Conservation (phyloP, 1,140 invertebrate genomes). For the Camponotus pennsylvanicus region DNA sequence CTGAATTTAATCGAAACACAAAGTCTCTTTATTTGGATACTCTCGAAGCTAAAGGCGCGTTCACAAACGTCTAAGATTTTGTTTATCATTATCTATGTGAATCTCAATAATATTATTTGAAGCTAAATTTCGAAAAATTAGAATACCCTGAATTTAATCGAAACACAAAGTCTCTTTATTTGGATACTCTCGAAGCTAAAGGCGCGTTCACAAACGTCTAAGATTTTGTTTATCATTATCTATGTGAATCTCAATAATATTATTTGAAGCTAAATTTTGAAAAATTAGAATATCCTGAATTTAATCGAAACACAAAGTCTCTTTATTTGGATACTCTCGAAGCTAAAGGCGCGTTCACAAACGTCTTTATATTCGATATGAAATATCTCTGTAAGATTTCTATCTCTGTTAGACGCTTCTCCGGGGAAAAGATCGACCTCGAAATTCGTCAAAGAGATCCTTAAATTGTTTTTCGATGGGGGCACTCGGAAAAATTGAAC, state of each 20-base stretch:
- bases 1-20: background rate
- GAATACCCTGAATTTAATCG: background rate
- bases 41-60: slow-evolving; percentile 10
- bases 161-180: slow-evolving; percentile 21
- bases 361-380: slow-evolving; percentile 21
- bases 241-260: slow-evolving; percentile 87
- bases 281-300: background rate
- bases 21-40: slow-evolving; percentile 11
- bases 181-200: slow-evolving; percentile 4
- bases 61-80: slow-evolving; percentile 77
- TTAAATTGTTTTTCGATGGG: slow-evolving; percentile 57
- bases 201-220: slow-evolving; percentile 75
- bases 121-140: background rate
- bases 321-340: background rate
- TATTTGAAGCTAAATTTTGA: slow-evolving; percentile 68
- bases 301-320: slow-evolving; percentile 13
- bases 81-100: slow-evolving; percentile 88
- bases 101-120: slow-evolving; percentile 85
- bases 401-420: background rate
- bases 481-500: slow-evolving; percentile 50
- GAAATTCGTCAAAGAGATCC: slow-evolving; percentile 51
- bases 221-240: slow-evolving; percentile 86
- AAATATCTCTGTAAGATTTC: slow-evolving; percentile 16
- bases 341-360: background rate
- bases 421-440: background rate